These are phyloP conservation scores for Luscinia luscinia DNA, from an alignment of 2,797 vertebrate genomes.

Conservation along the genomic window DNA sequence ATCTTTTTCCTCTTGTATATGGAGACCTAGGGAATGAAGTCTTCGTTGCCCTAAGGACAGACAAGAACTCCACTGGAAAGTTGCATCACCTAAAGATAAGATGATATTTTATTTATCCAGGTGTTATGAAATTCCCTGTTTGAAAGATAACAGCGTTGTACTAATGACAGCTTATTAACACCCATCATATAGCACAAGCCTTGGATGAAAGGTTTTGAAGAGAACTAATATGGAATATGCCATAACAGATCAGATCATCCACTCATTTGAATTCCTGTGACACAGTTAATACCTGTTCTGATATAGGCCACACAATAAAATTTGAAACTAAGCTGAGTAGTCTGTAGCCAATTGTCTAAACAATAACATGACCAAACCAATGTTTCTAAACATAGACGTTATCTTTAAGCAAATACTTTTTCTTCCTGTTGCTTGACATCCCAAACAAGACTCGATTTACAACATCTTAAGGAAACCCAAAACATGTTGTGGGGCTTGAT, in stretches of 20 bases:
- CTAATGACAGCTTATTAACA: not conserved
- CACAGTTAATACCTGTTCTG: not conserved
- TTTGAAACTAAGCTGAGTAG: not conserved
- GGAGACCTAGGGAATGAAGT: not conserved
- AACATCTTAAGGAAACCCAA: fast-evolving
- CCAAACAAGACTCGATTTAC: not conserved
- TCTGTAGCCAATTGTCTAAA: not conserved
- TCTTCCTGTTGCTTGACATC: not conserved
- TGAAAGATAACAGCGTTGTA: not conserved
- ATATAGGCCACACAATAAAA: not conserved
- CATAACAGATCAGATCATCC: not conserved
- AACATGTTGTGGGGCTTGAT: not conserved
- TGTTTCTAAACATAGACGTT: not conserved
- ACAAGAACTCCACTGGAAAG: not conserved
- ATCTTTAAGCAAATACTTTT: not conserved
- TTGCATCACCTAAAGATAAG: not conserved
- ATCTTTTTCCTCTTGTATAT: not conserved
- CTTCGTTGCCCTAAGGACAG: not conserved
- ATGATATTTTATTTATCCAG: not conserved
- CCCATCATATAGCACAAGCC: not conserved
- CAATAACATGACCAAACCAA: not conserved
- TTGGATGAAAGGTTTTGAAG: not conserved
- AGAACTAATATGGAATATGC: not conserved
- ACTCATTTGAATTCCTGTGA: not conserved
- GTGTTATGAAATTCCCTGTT: not conserved